These are phyloP conservation scores for Eupsilia transversa DNA, from an alignment of 2,888 invertebrate genomes.

Conservation along the genomic window DNA sequence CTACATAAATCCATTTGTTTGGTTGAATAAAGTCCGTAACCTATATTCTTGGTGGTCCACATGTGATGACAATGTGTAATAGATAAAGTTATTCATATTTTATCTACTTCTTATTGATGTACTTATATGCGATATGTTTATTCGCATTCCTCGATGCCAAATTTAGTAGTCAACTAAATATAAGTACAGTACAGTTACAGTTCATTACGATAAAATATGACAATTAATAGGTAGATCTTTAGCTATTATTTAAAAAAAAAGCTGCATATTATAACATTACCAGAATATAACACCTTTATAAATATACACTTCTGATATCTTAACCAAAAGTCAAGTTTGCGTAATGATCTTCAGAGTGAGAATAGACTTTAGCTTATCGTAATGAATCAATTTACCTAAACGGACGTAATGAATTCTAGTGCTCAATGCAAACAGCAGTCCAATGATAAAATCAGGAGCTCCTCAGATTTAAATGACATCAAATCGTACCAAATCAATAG, in stretches of 20 bases:
- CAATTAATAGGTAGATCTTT: conserved; percentile 1
- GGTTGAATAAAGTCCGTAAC: conserved; percentile 51
- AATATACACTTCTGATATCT: conserved; percentile 36
- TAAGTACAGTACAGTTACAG: no score
- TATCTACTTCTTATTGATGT: conserved; percentile 47
- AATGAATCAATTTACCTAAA: conserved; percentile 39
- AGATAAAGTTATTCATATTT: conserved; percentile 53
- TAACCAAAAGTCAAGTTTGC: conserved; percentile 33
- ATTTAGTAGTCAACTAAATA: conserved; percentile 36
- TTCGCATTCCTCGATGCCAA: conserved; percentile 24
- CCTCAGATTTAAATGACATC: conserved; percentile 10
- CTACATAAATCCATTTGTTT: conserved; percentile 48
- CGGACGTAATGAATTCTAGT: conserved; percentile 23
- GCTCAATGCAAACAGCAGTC: conserved; percentile 42
- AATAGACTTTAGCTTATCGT: conserved; percentile 42
- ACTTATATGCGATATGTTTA: conserved; percentile 30
- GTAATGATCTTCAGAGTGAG: conserved; percentile 32
- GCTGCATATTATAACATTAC: conserved; percentile 22
- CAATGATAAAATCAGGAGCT: conserved; percentile 26
- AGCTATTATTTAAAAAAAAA: conserved; percentile 18
- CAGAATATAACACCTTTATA: conserved; percentile 29
- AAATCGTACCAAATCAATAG: conserved; percentile 47
- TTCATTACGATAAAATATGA: conserved; percentile 15
- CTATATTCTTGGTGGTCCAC: conserved; percentile 60
- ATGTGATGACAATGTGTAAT: conserved; percentile 54